Evolutionary conservation across 2,797 vertebrate genomes (phyloP), one percentile per base, ranked within the genome.

Genomic region (Loriculus beryllinus): DNA sequence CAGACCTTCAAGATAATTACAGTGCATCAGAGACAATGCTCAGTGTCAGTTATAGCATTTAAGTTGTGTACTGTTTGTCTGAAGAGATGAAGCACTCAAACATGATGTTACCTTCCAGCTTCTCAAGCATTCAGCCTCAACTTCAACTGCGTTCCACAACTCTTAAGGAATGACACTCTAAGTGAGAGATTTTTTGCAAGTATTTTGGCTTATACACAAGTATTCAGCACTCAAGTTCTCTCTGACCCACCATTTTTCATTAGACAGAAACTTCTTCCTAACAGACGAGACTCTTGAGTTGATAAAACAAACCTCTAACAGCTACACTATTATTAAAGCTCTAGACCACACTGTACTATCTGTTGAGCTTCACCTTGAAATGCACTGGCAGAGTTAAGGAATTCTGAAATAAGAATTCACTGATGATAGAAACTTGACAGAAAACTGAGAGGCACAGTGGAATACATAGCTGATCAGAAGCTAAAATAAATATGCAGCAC

Each of bases 1-100:
- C 67, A 96, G 70, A 93, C 67, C 21, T 78, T 33, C 52, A 60
- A n/a, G 78, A 65, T 81, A 93, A 85, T 86, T 72, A 69, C 47
- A 65, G 20, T 20, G n/a, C 49, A 0, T 39, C 85, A 85, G 48
- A 80, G 29, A 75, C 39, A 74, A 52, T 3, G 9, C 15, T 80
- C 28, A 35, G 2, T 31, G 51, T 42, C 75, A 68, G 70, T 22
- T 84, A 37, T 0, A 47, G 12, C 17, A 63, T 17, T 82, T 39
- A 35, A 78, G 19, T 29, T 71, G 43, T 18, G 3, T 26, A 33
- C 26, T 63, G 45, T 49, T 84, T 86, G 40, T 82, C 51, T 74
- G 77, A 91, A 90, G 65, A 78, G 33, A 57, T 20, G 47, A 93
- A 92, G 47, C 51, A 52, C 63, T 81, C 48, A 9, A 62, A 75